Base-by-base conservation (phyloP, 2,113 vertebrate genomes). In the Elephantulus edwardii region DNA sequence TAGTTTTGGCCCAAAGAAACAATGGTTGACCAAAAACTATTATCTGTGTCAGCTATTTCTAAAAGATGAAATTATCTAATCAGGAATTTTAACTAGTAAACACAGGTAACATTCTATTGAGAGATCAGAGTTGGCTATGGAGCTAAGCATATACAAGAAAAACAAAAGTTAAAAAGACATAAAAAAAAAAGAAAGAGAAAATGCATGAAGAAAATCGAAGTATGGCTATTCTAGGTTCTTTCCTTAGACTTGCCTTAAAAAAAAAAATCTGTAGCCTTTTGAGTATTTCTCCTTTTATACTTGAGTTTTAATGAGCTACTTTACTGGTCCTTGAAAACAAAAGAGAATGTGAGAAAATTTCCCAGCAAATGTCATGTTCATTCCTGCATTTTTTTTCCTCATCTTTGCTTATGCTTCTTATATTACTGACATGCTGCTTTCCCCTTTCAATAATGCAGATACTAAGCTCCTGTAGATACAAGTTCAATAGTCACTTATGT, bases 401-500 rank as follows among this genome's bases (percentile, higher is more conserved):
- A 28, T 54, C n/a, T 46, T 75, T 92, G 50, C 24, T 90, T 66
- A 54, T 77, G 35, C 38, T 85, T 48, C 75, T 91, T 60, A 89
- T 1, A 74, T 3, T 68, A 86, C 35, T 26, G 12, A 90, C 16
- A 86, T 35, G 64, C 30, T 78, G 38, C 40, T 68, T 92, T 89
- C 82, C 50, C 50, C 19, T 84, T 71, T 40, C n/a, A 92, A 83
- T 12, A 92, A 83, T 35, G 10, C 56, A 85, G 83, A 76, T 42
- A 83, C 8, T 40, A 42, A 3, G 17, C 6, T 62, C 50, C 16
- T 88, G 60, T 40, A 80, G 81, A 74, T 83, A 89, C 0, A 84
- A 11, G 28, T 20, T 44, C 16, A 80, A 86, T 68, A 89, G 58
- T 82, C 60, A 86, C 10, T 95, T 81, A n/a, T 89, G 89, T 81